Evolutionary conservation across 2,797 vertebrate genomes (phyloP), one percentile per base, ranked within the genome.

Genomic region (Crossoptilon crossoptilon): DNA sequence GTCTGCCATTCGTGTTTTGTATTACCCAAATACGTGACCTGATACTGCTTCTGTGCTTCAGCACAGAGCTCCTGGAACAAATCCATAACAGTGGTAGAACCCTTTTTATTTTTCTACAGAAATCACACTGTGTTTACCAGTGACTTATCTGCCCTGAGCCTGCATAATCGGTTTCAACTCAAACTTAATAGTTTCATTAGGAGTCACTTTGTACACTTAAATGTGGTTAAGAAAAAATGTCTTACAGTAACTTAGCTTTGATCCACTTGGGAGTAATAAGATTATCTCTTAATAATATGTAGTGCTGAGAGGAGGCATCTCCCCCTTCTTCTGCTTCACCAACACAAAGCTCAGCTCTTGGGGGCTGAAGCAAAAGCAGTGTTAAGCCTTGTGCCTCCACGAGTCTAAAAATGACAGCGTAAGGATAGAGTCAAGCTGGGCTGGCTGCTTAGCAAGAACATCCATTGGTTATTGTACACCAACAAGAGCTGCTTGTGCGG

Each of bases 51-150:
- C 33, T 64, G 14, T 77, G 77, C 93, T 80, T 74, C 31, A 88
- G 92, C 87, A 90, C 71, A 59, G 55, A 95, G 60, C n/a, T 91
- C 56, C 48, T 43, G 81, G 88, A 91, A 79, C 74, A 94, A 91
- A 95, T 85, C 80, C 77, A 9, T 95, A 94, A 84, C 95, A 93
- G 43, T 53, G 76, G 75, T 82, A 91, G 88, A 91, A 78, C 68
- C 46, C 63, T 81, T 94, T 79, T 90, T 62, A 41, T 78, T 93
- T 93, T 21, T 62, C 39, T 66, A 14, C 79, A 60, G 22, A 58
- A 87, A 59, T 60, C 46, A 31, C 39, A 24, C 55, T 75, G 51
- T 43, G 24, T 91, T 89, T 89, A 44, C 31, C 59, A 37, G 33
- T 43, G 55, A 43, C 29, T 84, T 92, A 49, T 8, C 22, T 49